Percentiles rank a stretch among this genome's conserved stretches.
Evolutionary conservation across 2,888 invertebrate genomes (phyloP).

Genomic region (Aphidoletes aphidimyza): DNA sequence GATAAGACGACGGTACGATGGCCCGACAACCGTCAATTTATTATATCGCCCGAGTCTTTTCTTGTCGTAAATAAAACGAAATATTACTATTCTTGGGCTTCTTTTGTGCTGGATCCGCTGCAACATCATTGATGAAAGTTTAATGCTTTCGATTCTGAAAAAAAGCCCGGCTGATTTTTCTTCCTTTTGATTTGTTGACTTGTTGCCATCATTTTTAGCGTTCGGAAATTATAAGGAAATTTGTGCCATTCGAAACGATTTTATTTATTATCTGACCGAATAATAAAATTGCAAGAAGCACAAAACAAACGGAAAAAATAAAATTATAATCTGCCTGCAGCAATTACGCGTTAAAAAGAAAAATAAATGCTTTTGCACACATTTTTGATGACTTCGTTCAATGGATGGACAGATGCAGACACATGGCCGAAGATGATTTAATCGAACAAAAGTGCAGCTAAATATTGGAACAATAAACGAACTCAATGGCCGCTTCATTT

Average conservation of each 20-base stretch:
- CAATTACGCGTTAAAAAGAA: constrained; percentile 39
- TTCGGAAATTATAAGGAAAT: too few relatives aligned
- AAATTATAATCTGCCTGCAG: constrained; percentile 43
- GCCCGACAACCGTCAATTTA: constrained; percentile 13
- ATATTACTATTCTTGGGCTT: neutral
- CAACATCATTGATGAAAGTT: constrained; percentile 13
- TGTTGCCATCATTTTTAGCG: neutral
- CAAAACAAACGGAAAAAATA: too few relatives aligned
- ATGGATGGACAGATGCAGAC: neutral
- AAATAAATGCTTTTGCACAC: neutral
- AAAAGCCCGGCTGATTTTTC: too few relatives aligned
- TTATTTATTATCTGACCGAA: constrained; percentile 28
- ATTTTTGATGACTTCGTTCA: neutral
- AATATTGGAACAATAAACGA: constrained; percentile 21
- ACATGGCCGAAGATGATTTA: neutral
- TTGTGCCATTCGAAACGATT: constrained; percentile 16
- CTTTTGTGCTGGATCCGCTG: too few relatives aligned
- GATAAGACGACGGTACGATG: neutral
- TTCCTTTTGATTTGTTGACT: neutral
- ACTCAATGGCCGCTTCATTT: constrained; percentile 5
- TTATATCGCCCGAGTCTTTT: constrained; percentile 11
- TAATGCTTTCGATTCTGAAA: constrained; percentile 16
- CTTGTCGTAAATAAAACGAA: constrained; percentile 28
- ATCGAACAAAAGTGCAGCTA: constrained; percentile 52
- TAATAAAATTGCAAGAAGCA: constrained; percentile 53